phyloP scores from a whole-genome alignment of 1,140 invertebrate genomes.

The Proales similis region DNA sequence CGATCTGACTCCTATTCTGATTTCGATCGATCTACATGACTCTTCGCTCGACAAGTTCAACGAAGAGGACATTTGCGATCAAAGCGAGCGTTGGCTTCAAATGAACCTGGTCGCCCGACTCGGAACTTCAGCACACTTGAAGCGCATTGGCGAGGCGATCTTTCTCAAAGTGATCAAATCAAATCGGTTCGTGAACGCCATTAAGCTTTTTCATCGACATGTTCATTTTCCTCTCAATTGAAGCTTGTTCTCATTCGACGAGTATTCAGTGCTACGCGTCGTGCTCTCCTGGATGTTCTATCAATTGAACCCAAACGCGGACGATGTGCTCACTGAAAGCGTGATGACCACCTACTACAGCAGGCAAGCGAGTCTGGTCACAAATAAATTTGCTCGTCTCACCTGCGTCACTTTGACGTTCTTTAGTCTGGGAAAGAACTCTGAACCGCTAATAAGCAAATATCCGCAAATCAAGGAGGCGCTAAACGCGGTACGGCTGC shows the following conservation, averaged over 20 bases:
- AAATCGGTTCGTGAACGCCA: slow-evolving; percentile 5
- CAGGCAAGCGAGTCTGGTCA: slow-evolving; percentile 8
- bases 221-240: neutral
- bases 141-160: neutral
- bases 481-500: neutral
- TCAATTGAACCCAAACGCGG: slow-evolving; percentile 9
- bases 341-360: slow-evolving; percentile 30
- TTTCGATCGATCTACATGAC: neutral
- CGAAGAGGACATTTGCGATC: neutral
- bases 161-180: slow-evolving; percentile 25
- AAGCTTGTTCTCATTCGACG: slow-evolving; percentile 21
- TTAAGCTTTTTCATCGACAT: neutral
- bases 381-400: neutral
- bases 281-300: slow-evolving; percentile 30
- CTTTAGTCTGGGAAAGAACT: slow-evolving; percentile 18
- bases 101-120: slow-evolving; percentile 14
- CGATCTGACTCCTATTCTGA: too few species aligned
- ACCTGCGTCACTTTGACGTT: too few species aligned
- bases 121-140: slow-evolving; percentile 17
- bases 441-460: slow-evolving; percentile 8
- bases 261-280: slow-evolving; percentile 2
- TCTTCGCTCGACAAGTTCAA: slow-evolving; percentile 1
- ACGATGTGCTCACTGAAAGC: slow-evolving; percentile 23
- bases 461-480: slow-evolving; percentile 18
- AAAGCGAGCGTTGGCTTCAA: slow-evolving; percentile 33